Evolutionary conservation across 2,888 invertebrate genomes (phyloP), one percentile per base, ranked within the genome.

Genomic region (Brassicogethes aeneus): DNA sequence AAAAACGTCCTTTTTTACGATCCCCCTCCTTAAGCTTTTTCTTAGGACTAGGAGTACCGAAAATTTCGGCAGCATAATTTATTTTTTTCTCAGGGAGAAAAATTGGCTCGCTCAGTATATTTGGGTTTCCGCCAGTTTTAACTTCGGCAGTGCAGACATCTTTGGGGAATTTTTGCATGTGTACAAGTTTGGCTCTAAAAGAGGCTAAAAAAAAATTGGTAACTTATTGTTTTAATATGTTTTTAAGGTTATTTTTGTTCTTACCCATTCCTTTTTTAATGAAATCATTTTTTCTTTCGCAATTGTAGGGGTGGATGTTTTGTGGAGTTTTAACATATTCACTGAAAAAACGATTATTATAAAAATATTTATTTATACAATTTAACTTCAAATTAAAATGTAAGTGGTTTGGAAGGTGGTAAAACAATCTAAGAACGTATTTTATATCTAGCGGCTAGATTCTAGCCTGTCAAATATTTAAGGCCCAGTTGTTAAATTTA

Each of bases 201-300:
- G 54, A 55, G 40, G 77, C 82, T 82, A 61, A 3, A 66, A 68
- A 44, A 43, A 50, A 37, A 7, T 13, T 34, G 17, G 23, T 23
- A 10, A 5, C 10, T n/a, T n/a, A 23, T 23, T 23, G 10, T 23
- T 23, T 23, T 23, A 7, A 7, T 23, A 23, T 23, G 5, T 23
- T 23, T 23, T 23, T 23, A 23, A 23, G 23, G 23, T 23, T 23
- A 23, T 23, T 10, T 23, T 23, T 15, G 3, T 16, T 51, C 80
- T 74, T 75, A 90, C 89, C 82, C 59, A 85, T 71, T 56, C 89
- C 89, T 69, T 85, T 85, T 57, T 74, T 81, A 53, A 89, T 87
- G 59, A 88, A 88, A 52, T 88, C 87, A 67, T 76, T 72, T 69
- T 89, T 89, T 50, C 77, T 79, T 17, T 75, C 74, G 61, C 86